Evolutionary conservation across 2,797 vertebrate genomes (phyloP).

Genomic region (Furcifer pardalis): DNA sequence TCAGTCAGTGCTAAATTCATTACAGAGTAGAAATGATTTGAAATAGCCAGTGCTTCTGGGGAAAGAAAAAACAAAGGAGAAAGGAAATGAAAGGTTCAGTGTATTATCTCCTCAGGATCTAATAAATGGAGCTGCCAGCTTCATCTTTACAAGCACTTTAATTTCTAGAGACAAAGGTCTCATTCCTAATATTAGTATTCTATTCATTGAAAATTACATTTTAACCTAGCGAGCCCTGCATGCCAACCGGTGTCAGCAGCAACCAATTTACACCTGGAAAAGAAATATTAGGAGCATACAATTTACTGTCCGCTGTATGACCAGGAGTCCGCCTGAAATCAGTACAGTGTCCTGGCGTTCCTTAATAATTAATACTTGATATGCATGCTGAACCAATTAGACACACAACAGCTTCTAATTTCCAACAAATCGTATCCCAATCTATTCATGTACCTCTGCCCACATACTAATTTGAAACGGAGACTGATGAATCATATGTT

Average conservation of each 20-base stretch:
- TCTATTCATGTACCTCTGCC: neutral
- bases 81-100: conserved; percentile 73
- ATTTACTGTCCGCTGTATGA: conserved; percentile 52
- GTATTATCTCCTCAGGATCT: conserved; percentile 69
- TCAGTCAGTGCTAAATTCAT: conserved; percentile 68
- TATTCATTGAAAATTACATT: conserved; percentile 66
- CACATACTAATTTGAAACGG: conserved; percentile 29
- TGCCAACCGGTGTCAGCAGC: conserved; percentile 61
- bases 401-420: conserved; percentile 35
- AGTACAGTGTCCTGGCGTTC: conserved; percentile 49
- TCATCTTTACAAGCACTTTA: conserved; percentile 72
- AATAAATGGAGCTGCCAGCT: conserved; percentile 66
- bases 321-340: conserved; percentile 57
- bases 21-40: conserved; percentile 67
- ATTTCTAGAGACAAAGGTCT: conserved; percentile 73
- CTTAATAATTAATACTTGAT: conserved; percentile 54
- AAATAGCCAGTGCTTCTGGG: conserved; percentile 68
- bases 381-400: conserved; percentile 42
- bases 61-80: conserved; percentile 66
- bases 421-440: conserved; percentile 30
- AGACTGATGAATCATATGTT: neutral
- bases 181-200: conserved; percentile 69
- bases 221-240: conserved; percentile 62
- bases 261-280: conserved; percentile 65
- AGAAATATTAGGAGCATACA: conserved; percentile 38